These are phyloP conservation scores for Anneissia japonica DNA, from an alignment of 35 echinoderm and acorn worm species.

Conservation along the genomic window DNA sequence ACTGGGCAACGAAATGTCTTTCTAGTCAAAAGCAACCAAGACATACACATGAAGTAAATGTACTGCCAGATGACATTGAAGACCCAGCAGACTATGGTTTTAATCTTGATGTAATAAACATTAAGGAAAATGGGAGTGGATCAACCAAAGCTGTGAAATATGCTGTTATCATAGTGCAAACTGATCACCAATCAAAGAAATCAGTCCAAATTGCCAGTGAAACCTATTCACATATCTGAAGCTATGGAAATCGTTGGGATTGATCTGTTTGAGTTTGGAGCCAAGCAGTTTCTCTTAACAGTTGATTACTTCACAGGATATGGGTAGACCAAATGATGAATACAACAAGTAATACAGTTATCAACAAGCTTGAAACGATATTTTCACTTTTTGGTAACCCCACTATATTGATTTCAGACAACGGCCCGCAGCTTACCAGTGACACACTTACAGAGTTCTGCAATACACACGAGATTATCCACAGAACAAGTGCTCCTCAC, in stretches of 20 bases:
- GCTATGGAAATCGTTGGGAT: slow-evolving; percentile 38
- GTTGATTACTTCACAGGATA: slow-evolving; percentile 37
- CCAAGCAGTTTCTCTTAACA: slow-evolving; percentile 19
- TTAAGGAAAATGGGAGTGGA: background rate
- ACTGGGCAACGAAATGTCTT: slow-evolving; percentile 24
- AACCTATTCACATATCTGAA: slow-evolving; percentile 9
- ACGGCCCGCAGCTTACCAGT: slow-evolving; percentile 7
- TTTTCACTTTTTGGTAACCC: slow-evolving; percentile 9
- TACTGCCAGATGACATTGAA: background rate
- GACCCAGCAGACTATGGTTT: background rate
- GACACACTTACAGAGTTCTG: slow-evolving; percentile 11
- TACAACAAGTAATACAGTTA: slow-evolving; percentile 16
- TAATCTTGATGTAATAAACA: background rate
- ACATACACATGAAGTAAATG: slow-evolving; percentile 23
- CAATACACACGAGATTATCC: slow-evolving; percentile 6
- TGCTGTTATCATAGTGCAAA: slow-evolving; percentile 8
- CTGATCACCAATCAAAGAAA: slow-evolving; percentile 15
- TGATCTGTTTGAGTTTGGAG: slow-evolving; percentile 4
- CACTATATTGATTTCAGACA: slow-evolving; percentile 38
- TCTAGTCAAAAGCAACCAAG: slow-evolving; percentile 2
- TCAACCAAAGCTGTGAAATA: slow-evolving; percentile 14
- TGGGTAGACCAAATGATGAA: slow-evolving; percentile 21
- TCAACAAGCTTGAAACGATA: slow-evolving; percentile 18
- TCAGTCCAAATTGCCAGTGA: slow-evolving; percentile 20
- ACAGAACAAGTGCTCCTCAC: slow-evolving; percentile 21